Percentiles rank a stretch among this genome's conserved stretches.
Conservation (phyloP, 2,797 vertebrate genomes). For the Pangasius macronema region DNA sequence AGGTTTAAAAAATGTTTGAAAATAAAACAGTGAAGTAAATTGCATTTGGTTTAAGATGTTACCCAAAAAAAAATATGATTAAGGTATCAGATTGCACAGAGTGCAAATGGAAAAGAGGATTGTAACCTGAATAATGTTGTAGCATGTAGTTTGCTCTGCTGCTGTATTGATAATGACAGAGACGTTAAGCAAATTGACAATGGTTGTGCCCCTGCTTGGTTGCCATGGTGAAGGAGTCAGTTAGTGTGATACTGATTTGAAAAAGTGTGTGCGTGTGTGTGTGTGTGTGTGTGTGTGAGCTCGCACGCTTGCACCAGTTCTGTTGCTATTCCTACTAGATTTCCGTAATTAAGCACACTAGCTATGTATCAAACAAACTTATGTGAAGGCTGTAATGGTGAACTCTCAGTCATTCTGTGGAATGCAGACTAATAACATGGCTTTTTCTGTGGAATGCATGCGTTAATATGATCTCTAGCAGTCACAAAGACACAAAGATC, state of each 20-base stretch:
- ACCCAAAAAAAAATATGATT: not conserved
- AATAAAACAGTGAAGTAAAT: not conserved
- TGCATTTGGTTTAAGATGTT: not conserved
- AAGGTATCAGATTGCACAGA: not conserved
- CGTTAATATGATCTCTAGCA: not conserved
- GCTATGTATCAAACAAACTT: not conserved
- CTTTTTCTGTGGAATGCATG: not conserved
- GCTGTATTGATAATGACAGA: conserved; percentile 29
- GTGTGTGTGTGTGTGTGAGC: not conserved
- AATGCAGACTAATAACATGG: no score
- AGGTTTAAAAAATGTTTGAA: not conserved
- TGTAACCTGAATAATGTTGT: conserved; percentile 12
- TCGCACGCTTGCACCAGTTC: not conserved
- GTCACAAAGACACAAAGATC: not conserved
- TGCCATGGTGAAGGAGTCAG: conserved; percentile 57
- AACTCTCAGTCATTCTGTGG: not conserved
- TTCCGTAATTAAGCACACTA: not conserved
- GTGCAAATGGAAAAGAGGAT: not conserved
- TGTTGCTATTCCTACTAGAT: not conserved
- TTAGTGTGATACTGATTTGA: conserved; percentile 25
- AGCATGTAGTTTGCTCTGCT: not conserved
- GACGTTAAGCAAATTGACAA: conserved; percentile 20
- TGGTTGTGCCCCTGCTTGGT: conserved; percentile 37
- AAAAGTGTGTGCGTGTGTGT: not conserved
- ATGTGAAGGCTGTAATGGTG: not conserved